Evolutionary conservation across 92 coral and sea anemone genomes (phyloP).

Genomic region (Meandrina meandrites): DNA sequence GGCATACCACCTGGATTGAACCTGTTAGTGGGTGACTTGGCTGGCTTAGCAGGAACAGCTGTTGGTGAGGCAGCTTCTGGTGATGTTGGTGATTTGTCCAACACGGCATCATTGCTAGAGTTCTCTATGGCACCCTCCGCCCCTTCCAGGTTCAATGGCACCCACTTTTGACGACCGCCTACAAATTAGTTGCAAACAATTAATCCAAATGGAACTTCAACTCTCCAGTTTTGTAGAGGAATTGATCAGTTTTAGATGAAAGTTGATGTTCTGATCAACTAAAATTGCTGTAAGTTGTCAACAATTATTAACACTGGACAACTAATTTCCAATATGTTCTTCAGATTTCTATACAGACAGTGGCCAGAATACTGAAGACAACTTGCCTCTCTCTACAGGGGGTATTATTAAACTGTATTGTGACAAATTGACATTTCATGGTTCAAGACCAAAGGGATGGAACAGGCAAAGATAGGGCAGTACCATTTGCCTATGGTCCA

Average conservation of each 20-base stretch:
- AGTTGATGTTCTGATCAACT: too few species aligned
- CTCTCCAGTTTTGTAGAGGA: background rate
- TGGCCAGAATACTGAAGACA: background rate
- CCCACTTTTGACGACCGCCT: conserved; percentile 95
- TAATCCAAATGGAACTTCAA: background rate
- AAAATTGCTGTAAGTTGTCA: too few species aligned
- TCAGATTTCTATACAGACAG: background rate
- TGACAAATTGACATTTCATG: background rate
- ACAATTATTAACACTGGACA: too few species aligned
- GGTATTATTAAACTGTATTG: background rate
- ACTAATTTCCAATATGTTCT: too few species aligned
- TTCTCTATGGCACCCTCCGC: conserved; percentile 60
- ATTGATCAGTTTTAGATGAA: background rate
- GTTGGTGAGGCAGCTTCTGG: conserved; percentile 71
- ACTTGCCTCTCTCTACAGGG: background rate
- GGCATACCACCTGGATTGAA: conserved; percentile 67
- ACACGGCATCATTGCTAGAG: conserved; percentile 35
- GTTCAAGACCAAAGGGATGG: background rate
- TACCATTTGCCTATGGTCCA: background rate
- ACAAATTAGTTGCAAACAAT: background rate
- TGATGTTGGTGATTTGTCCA: conserved; percentile 61
- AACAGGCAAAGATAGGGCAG: background rate
- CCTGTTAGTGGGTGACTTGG: conserved; percentile 83
- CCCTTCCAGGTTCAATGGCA: conserved; percentile 86
- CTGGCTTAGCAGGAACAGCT: conserved; percentile 53